Percentiles rank a stretch among this genome's conserved stretches.
These are phyloP conservation scores for Sweltsa coloradensis DNA, from an alignment of 1,140 invertebrate species.

Conservation along the genomic window DNA sequence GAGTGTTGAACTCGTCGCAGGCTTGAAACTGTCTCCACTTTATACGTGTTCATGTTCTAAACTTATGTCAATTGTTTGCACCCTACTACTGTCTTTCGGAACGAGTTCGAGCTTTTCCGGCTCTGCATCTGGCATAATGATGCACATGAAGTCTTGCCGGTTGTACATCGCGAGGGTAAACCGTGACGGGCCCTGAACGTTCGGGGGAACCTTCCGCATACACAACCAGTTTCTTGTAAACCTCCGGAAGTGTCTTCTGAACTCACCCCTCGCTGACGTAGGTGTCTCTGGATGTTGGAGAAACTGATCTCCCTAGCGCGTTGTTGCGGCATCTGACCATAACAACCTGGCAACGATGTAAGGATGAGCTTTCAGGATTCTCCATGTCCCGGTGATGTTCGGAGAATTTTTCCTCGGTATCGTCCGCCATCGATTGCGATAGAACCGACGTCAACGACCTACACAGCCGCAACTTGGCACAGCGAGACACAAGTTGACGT, in stretches of 20 bases:
- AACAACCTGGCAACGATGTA: constrained; percentile 51
- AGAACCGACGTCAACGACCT: constrained; percentile 30
- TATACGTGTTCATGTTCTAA: constrained; percentile 21
- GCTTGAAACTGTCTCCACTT: too few relatives aligned
- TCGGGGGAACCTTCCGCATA: constrained; percentile 72
- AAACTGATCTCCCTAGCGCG: constrained; percentile 64
- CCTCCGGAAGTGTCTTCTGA: constrained; percentile 65
- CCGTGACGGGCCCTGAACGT: constrained; percentile 75
- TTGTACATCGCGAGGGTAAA: constrained; percentile 69
- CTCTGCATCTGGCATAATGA: constrained; percentile 80
- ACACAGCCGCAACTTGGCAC: constrained; percentile 62
- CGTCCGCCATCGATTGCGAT: too few relatives aligned
- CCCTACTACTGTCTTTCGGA: constrained; percentile 44
- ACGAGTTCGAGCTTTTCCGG: constrained; percentile 48
- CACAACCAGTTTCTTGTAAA: constrained; percentile 63
- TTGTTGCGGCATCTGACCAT: constrained; percentile 41
- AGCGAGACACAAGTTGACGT: constrained; percentile 70
- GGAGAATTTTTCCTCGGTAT: too few relatives aligned
- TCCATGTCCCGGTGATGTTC: constrained; percentile 36
- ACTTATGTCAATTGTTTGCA: constrained; percentile 53
- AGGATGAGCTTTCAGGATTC: constrained; percentile 57
- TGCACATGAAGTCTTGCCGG: constrained; percentile 79
- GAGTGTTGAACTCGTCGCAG: too few relatives aligned
- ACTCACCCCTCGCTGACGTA: constrained; percentile 63
- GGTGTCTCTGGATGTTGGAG: constrained; percentile 64